phyloP scores from a whole-genome alignment of 1,140 invertebrate species.

The Rhynchophorus ferrugineus region DNA sequence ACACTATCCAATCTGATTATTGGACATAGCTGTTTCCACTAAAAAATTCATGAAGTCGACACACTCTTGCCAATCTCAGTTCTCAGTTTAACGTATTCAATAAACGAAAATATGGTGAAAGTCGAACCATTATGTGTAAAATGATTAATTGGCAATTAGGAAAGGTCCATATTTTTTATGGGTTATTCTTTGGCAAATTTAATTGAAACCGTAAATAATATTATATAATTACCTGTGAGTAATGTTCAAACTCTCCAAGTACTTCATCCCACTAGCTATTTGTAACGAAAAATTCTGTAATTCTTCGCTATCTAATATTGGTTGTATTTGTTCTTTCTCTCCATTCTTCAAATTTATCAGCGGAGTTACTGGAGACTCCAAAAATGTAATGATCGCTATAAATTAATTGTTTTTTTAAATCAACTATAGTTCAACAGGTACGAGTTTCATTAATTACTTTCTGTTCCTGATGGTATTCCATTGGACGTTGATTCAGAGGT shows the following conservation, averaged over 20 bases:
- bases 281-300: slow-evolving; percentile 60
- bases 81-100: too few relatives aligned
- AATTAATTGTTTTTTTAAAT: slow-evolving; percentile 1
- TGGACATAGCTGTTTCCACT: too few relatives aligned
- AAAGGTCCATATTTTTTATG: too few relatives aligned
- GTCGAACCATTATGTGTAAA: too few relatives aligned
- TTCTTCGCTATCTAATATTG: slow-evolving; percentile 49
- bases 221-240: slow-evolving; percentile 52
- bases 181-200: too few relatives aligned
- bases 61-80: too few relatives aligned
- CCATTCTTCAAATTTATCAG: neutral
- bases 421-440: slow-evolving; percentile 2
- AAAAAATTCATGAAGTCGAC: too few relatives aligned
- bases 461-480: slow-evolving; percentile 33
- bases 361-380: slow-evolving; percentile 15
- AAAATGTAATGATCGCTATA: slow-evolving; percentile 26
- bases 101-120: too few relatives aligned
- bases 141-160: too few relatives aligned
- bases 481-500: slow-evolving; percentile 24
- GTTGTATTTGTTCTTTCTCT: slow-evolving; percentile 2
- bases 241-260: slow-evolving; percentile 56
- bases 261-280: slow-evolving; percentile 63
- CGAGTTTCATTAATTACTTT: slow-evolving; percentile 29
- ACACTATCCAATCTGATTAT: too few relatives aligned
- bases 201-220: too few relatives aligned